phyloP scores from a whole-genome alignment of 2,113 vertebrate genomes.

The Pseudopodoces humilis region DNA sequence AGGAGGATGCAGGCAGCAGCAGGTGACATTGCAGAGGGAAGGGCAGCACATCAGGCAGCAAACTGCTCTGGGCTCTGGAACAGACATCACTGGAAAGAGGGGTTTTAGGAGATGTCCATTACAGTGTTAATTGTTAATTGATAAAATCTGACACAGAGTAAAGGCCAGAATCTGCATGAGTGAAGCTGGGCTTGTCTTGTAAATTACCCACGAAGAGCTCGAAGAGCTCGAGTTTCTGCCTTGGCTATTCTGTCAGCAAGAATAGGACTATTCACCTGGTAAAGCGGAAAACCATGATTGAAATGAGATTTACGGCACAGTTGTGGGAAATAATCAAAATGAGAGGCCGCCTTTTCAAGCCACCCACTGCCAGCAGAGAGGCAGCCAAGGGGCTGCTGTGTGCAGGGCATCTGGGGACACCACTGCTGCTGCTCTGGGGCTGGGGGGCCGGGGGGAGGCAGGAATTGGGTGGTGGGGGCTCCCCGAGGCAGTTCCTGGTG shows the following conservation, averaged over 20 bases:
- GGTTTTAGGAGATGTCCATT: not conserved
- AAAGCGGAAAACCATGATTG: not conserved
- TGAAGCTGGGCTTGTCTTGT: slow-evolving; percentile 11
- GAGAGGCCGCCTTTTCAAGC: not conserved
- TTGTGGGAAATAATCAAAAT: not conserved
- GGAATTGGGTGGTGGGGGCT: not conserved
- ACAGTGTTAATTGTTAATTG: slow-evolving; percentile 23
- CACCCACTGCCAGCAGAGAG: not conserved
- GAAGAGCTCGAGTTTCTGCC: not conserved
- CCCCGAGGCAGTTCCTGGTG: not conserved
- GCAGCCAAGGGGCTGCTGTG: not conserved
- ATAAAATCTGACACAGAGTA: not conserved
- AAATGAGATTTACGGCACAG: slow-evolving; percentile 6
- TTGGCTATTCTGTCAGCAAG: not conserved
- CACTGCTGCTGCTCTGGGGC: not conserved
- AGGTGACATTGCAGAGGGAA: not conserved
- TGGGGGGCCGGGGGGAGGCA: not conserved
- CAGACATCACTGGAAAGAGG: not conserved
- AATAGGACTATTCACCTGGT: not conserved
- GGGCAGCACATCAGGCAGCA: not conserved
- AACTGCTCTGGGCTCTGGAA: not conserved
- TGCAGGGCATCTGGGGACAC: not conserved
- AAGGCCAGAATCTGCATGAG: not conserved
- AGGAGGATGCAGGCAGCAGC: not conserved
- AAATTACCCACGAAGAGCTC: not conserved